These are phyloP conservation scores for Axea sp. DNA, from an alignment of 2,888 invertebrate species.

Conservation along the genomic window DNA sequence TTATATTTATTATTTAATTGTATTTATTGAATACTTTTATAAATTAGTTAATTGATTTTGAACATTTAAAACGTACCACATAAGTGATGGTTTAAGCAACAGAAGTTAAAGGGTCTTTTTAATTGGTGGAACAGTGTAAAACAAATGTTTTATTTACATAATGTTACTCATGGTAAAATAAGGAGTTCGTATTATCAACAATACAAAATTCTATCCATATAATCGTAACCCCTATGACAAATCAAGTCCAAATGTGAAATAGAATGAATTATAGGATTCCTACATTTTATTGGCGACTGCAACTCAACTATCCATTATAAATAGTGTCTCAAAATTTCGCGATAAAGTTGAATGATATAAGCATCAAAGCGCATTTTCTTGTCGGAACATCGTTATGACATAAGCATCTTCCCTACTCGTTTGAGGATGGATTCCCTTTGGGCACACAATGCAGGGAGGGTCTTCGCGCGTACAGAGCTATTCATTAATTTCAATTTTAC, in stretches of 20 bases:
- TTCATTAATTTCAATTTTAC: constrained; percentile 80
- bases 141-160: too few relatives aligned
- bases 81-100: too few relatives aligned
- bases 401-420: constrained; percentile 66
- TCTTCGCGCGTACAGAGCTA: constrained; percentile 66
- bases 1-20: too few relatives aligned
- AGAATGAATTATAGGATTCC: constrained; percentile 24
- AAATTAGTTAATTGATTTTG: too few relatives aligned
- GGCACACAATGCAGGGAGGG: constrained; percentile 63
- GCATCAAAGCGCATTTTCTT: constrained; percentile 57
- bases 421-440: constrained; percentile 69
- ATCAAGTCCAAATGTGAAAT: constrained; percentile 17
- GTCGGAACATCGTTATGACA: constrained; percentile 58
- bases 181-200: too few relatives aligned
- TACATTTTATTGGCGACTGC: constrained; percentile 18
- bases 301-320: constrained; percentile 36
- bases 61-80: too few relatives aligned
- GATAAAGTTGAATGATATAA: constrained; percentile 35
- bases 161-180: too few relatives aligned
- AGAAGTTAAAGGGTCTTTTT: too few relatives aligned
- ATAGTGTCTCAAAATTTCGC: constrained; percentile 40
- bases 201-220: constrained; percentile 5
- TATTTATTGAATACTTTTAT: too few relatives aligned
- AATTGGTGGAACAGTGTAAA: too few relatives aligned
- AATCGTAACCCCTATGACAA: too few relatives aligned